phyloP scores from a whole-genome alignment of 2,888 invertebrate genomes.

The Dynastes tityus region DNA sequence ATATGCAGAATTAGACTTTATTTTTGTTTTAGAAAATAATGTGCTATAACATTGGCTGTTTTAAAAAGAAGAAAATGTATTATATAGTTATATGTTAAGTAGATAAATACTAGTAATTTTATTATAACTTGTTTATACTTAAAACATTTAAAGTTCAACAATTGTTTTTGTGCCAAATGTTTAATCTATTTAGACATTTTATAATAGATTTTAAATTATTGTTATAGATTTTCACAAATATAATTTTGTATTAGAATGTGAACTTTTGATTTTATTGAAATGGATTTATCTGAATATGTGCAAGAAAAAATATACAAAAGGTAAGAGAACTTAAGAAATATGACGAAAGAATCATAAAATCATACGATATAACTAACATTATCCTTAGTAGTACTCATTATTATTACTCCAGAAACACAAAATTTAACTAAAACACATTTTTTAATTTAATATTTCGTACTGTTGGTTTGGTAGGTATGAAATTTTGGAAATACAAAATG shows the following conservation, averaged over 20 bases:
- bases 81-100: conserved; percentile 33
- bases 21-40: conserved; percentile 47
- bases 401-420: no score
- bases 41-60: conserved; percentile 52
- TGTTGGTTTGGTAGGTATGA: no score
- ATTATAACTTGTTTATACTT: conserved; percentile 49
- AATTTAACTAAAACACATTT: no score
- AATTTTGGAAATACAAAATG: no score
- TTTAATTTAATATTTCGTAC: no score
- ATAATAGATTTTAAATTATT: conserved; percentile 49
- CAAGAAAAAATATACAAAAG: neutral
- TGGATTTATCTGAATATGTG: neutral
- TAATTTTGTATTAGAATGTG: conserved; percentile 43
- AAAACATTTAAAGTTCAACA: conserved; percentile 43
- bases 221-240: conserved; percentile 49
- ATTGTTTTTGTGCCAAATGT: conserved; percentile 50
- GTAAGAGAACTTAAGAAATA: no score
- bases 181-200: conserved; percentile 47
- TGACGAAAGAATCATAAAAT: no score
- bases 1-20: conserved; percentile 34
- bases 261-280: conserved; percentile 17
- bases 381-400: no score
- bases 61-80: conserved; percentile 47
- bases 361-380: no score
- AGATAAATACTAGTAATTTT: conserved; percentile 45